Conservation (phyloP, 2,113 vertebrate genomes). For the Oreochromis tanganicae region DNA sequence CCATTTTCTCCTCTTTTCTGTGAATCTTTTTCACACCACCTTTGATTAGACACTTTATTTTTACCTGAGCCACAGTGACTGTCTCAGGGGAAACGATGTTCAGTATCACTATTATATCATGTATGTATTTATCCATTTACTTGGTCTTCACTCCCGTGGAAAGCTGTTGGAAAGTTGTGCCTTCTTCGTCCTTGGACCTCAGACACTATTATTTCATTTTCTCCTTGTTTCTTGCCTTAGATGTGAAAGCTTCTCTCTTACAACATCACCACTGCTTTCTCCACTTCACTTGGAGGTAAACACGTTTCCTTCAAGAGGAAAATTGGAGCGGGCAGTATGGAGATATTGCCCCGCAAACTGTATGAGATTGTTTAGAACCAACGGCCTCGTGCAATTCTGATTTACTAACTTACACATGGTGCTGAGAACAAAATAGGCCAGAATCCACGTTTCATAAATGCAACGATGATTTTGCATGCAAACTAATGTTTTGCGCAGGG, state of each 20-base stretch:
- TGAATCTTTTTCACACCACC: background rate
- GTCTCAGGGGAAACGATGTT: background rate
- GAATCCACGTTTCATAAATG: background rate
- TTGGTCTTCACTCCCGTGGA: background rate
- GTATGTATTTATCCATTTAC: background rate
- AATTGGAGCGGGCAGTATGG: rapidly evolving
- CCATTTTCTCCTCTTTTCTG: background rate
- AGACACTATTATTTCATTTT: rapidly evolving
- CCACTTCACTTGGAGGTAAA: background rate
- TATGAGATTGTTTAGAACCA: background rate
- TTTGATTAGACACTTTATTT: background rate
- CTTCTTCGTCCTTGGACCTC: background rate
- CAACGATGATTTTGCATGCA: background rate
- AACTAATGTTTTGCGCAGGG: rapidly evolving
- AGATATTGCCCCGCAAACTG: background rate
- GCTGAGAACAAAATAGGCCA: background rate
- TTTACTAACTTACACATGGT: background rate
- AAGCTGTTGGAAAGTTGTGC: background rate
- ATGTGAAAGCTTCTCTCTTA: background rate
- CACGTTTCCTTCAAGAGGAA: background rate
- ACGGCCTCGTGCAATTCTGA: background rate
- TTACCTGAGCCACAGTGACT: background rate
- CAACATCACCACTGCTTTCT: background rate
- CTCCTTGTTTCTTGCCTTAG: background rate
- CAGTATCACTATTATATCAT: background rate